These are phyloP conservation scores for Lycodopsis pacificus DNA, from an alignment of 2,797 vertebrate species.

Conservation along the genomic window DNA sequence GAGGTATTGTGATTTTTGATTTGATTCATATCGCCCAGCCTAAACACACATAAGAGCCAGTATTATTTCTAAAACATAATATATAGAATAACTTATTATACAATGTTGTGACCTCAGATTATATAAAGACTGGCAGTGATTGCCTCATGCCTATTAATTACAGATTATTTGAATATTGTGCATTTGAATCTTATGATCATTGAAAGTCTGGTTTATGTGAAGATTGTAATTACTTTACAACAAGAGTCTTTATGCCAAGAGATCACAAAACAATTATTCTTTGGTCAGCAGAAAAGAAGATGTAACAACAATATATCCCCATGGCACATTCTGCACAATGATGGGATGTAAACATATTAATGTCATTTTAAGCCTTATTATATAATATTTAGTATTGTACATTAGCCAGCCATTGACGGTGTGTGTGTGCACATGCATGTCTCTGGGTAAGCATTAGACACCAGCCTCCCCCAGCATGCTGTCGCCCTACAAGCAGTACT, in stretches of 20 bases:
- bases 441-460: conserved; percentile 68
- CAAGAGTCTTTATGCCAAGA: background rate
- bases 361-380: background rate
- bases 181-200: background rate
- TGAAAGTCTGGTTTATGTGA: background rate
- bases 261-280: background rate
- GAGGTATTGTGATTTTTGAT: background rate
- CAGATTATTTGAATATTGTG: background rate
- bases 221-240: conserved; percentile 1
- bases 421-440: conserved; percentile 51
- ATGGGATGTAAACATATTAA: conserved; percentile 10
- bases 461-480: conserved; percentile 63
- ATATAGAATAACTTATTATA: background rate
- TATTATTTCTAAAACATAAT: background rate
- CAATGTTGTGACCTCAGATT: background rate
- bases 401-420: conserved; percentile 42
- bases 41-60: background rate
- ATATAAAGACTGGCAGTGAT: background rate
- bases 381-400: conserved; percentile 39
- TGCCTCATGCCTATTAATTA: background rate
- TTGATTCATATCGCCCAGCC: background rate
- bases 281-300: background rate
- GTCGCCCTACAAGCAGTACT: conserved; percentile 55
- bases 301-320: background rate
- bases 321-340: background rate